These are phyloP conservation scores for Champsocephalus esox DNA, from an alignment of 2,797 vertebrate species.

Conservation along the genomic window DNA sequence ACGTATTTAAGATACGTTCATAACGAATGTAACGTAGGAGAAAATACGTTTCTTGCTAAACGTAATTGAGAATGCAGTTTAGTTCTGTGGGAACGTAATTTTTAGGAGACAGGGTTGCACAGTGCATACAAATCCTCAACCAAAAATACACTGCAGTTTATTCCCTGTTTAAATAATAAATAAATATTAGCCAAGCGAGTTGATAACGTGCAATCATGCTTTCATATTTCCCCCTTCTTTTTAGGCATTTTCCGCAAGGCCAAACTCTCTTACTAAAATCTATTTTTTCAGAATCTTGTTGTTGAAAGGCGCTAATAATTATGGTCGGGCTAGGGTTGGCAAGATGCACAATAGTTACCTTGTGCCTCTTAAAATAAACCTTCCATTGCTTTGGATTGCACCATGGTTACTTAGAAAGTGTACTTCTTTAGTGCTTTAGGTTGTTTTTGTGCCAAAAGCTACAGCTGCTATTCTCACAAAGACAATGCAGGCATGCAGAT, in stretches of 20 bases:
- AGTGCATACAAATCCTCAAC: conserved; percentile 46
- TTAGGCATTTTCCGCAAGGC: too few species aligned
- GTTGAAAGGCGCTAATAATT: neutral
- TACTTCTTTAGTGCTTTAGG: neutral
- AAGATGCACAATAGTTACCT: too few species aligned
- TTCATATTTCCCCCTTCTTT: neutral
- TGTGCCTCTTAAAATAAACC: neutral
- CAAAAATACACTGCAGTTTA: conserved; percentile 55
- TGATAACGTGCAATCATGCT: conserved; percentile 27
- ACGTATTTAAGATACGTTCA: too few species aligned
- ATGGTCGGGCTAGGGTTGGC: too few species aligned
- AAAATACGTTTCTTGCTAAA: too few species aligned
- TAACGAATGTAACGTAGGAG: too few species aligned
- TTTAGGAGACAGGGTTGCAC: neutral
- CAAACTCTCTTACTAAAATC: neutral
- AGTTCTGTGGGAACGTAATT: too few species aligned
- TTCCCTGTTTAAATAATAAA: conserved; percentile 33
- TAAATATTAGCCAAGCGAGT: conserved; percentile 25
- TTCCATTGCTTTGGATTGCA: neutral
- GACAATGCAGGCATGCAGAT: neutral
- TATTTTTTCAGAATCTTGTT: neutral
- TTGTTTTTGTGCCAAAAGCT: neutral
- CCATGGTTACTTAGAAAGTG: neutral
- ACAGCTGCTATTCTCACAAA: too few species aligned
- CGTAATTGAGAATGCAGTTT: too few species aligned